Conservation (phyloP, 1,140 invertebrate genomes). For the Euglossa dilemma region DNA sequence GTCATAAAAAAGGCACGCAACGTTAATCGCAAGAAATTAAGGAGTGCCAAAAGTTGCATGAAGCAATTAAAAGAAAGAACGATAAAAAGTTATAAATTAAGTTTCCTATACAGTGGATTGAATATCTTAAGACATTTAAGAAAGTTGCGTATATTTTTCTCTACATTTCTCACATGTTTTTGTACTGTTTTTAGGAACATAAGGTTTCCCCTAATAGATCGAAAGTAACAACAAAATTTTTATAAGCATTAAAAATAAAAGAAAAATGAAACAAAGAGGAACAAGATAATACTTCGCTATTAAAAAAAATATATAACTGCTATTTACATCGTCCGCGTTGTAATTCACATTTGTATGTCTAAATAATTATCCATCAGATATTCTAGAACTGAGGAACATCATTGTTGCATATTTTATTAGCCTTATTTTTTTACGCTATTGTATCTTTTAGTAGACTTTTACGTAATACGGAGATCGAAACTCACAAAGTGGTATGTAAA, state of each 20-base stretch:
- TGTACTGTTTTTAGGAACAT: slow-evolving; percentile 49
- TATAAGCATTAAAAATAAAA: slow-evolving; percentile 31
- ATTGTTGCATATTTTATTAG: slow-evolving; percentile 45
- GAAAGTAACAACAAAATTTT: slow-evolving; percentile 48
- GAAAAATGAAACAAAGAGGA: slow-evolving; percentile 40
- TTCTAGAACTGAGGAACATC: slow-evolving; percentile 33
- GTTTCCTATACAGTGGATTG: background rate
- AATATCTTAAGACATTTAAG: slow-evolving; percentile 8
- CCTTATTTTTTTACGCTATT: slow-evolving; percentile 14
- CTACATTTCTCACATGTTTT: slow-evolving; percentile 22
- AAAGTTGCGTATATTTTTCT: slow-evolving; percentile 36
- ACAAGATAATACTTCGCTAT: slow-evolving; percentile 48
- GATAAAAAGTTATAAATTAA: slow-evolving; percentile 18
- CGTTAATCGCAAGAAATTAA: slow-evolving; percentile 4
- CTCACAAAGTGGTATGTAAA: background rate
- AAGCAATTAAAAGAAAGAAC: background rate
- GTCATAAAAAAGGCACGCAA: slow-evolving; percentile 8
- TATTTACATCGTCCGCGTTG: slow-evolving; percentile 45
- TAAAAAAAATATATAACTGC: slow-evolving; percentile 26
- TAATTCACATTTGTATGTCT: slow-evolving; percentile 49
- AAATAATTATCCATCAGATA: slow-evolving; percentile 39
- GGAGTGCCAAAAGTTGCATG: slow-evolving; percentile 52
- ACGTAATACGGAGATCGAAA: slow-evolving; percentile 22
- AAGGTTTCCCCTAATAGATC: slow-evolving; percentile 31
- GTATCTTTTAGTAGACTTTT: slow-evolving; percentile 6